Percentiles rank a stretch among this genome's conserved stretches.
Evolutionary conservation across 2,113 vertebrate genomes (phyloP).

Genomic region (Rhabdornis inornatus): DNA sequence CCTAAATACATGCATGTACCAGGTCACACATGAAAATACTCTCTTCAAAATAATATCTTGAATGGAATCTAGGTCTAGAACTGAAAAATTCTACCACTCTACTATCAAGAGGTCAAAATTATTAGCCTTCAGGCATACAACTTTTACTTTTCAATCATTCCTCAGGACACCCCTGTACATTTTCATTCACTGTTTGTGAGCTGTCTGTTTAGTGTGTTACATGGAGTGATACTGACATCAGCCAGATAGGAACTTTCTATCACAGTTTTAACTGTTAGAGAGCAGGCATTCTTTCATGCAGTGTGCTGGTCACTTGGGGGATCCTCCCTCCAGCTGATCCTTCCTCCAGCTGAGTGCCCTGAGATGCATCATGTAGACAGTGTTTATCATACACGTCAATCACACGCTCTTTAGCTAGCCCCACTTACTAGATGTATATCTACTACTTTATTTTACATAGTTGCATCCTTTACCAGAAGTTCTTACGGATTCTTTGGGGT

Average conservation of each 20-base stretch:
- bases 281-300: neutral
- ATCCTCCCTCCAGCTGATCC: neutral
- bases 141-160: neutral
- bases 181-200: neutral
- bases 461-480: neutral
- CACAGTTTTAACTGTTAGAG: neutral
- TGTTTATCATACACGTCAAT: neutral
- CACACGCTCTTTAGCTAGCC: neutral
- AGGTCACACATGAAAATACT: neutral
- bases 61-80: neutral
- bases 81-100: neutral
- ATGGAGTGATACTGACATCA: accelerated
- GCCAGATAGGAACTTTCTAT: neutral
- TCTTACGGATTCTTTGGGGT: neutral
- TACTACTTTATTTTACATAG: neutral
- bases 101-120: neutral
- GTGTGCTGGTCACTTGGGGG: accelerated
- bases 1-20: neutral
- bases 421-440: too few species aligned
- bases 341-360: neutral
- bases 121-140: neutral
- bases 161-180: neutral
- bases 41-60: neutral
- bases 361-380: accelerated
- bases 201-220: neutral